Percentiles rank a stretch among this genome's conserved stretches.
Evolutionary conservation across 1,140 invertebrate genomes (phyloP).

Genomic region (Philaenus spumarius): DNA sequence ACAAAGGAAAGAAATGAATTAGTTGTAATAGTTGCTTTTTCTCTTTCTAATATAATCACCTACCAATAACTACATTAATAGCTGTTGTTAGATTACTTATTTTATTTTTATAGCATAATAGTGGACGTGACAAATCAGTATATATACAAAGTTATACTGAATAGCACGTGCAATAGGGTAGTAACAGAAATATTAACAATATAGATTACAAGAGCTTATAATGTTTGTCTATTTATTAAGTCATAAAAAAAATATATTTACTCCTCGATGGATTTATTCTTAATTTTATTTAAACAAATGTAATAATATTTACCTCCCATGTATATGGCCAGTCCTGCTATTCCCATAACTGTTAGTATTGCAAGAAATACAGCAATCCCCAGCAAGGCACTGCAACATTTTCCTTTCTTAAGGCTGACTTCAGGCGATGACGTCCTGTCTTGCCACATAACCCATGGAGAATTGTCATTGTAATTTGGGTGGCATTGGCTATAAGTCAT

Average conservation of each 20-base stretch:
- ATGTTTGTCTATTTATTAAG: too few relatives aligned
- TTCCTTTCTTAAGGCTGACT: neutral
- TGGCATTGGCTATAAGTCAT: neutral
- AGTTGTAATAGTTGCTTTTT: too few relatives aligned
- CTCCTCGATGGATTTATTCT: neutral
- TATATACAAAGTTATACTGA: too few relatives aligned
- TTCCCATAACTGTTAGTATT: slow-evolving; percentile 57
- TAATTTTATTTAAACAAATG: too few relatives aligned
- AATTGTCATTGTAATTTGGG: neutral
- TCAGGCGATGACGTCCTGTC: neutral
- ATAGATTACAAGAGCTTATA: too few relatives aligned
- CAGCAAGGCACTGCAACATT: slow-evolving; percentile 20
- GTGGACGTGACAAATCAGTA: too few relatives aligned
- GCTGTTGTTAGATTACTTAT: too few relatives aligned
- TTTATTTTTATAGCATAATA: too few relatives aligned
- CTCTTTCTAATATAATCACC: too few relatives aligned
- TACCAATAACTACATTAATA: too few relatives aligned
- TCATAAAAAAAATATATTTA: neutral
- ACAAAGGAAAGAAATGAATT: slow-evolving; percentile 32
- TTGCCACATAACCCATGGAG: neutral
- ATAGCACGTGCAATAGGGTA: too few relatives aligned
- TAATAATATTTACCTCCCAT: slow-evolving; percentile 61
- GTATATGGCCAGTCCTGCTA: slow-evolving; percentile 67
- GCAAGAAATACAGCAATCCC: slow-evolving; percentile 24
- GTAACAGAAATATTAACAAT: neutral